phyloP scores from a whole-genome alignment of 2,797 vertebrate species.

The Zalophus californianus region DNA sequence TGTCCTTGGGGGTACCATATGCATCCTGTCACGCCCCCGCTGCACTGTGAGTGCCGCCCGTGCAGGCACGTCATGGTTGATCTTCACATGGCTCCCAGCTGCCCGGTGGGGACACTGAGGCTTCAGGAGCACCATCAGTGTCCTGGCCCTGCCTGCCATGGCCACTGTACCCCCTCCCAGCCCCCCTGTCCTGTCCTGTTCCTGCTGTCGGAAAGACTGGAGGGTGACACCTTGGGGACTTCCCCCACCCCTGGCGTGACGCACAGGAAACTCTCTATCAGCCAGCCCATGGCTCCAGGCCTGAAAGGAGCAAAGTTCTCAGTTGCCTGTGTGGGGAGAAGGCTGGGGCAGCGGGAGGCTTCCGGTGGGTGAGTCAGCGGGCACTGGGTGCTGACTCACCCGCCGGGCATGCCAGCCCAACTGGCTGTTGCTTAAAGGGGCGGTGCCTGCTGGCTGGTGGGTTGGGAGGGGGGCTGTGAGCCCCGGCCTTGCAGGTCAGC shows the following conservation, averaged over 20 bases:
- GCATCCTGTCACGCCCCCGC: neutral
- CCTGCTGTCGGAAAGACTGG: constrained; percentile 58
- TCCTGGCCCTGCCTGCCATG: neutral
- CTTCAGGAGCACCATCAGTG: neutral
- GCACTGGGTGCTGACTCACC: constrained; percentile 87
- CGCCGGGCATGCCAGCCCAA: constrained; percentile 75
- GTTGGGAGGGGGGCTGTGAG: neutral
- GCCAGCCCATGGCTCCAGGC: constrained; percentile 79
- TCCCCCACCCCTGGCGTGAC: constrained; percentile 78
- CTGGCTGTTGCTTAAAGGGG: constrained; percentile 81
- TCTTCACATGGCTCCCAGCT: neutral
- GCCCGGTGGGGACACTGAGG: neutral
- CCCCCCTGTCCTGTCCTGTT: neutral
- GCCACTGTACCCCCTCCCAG: neutral
- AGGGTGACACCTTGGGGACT: constrained; percentile 76
- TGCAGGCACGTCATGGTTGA: neutral
- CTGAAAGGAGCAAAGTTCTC: constrained; percentile 79
- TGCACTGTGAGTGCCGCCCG: neutral
- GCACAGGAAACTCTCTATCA: constrained; percentile 86
- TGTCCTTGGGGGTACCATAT: neutral
- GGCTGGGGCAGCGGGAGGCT: constrained; percentile 63
- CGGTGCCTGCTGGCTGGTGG: neutral
- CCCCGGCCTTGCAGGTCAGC: neutral
- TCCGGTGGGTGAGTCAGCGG: constrained; percentile 82
- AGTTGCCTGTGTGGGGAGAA: constrained; percentile 77